Conservation (phyloP, 2,113 vertebrate species). For the Crotalus viridis region DNA sequence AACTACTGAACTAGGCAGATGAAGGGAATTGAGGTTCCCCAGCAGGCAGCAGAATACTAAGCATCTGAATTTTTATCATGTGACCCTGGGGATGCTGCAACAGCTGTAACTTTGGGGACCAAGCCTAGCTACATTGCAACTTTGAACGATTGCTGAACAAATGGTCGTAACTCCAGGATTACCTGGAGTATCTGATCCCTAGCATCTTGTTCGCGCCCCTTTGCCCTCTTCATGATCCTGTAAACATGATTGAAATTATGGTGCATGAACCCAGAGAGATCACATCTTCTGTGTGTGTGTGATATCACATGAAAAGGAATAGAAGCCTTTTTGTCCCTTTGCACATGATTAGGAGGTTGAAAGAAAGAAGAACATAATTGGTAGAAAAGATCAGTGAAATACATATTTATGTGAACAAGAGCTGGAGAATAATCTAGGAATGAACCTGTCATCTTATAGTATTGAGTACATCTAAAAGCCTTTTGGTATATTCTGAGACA, state of each 20-base stretch:
- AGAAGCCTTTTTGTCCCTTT: neutral
- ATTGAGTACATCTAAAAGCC: neutral
- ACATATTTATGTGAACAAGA: neutral
- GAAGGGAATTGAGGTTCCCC: neutral
- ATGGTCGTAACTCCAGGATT: neutral
- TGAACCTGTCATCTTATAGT: neutral
- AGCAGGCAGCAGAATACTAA: neutral
- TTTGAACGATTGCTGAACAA: neutral
- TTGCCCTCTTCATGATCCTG: neutral
- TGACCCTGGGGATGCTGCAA: neutral
- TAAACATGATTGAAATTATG: neutral
- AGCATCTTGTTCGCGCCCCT: neutral
- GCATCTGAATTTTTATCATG: neutral
- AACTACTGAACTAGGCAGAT: neutral
- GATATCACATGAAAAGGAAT: neutral
- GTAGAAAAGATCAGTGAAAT: neutral
- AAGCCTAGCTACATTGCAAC: neutral
- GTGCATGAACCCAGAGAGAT: neutral
- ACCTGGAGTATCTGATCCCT: neutral
- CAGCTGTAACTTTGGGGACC: neutral
- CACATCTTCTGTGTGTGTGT: neutral
- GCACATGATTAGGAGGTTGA: neutral
- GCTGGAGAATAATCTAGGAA: neutral
- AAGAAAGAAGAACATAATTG: neutral
- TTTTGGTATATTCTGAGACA: neutral